These are phyloP conservation scores for Calephelis virginiensis DNA, from an alignment of 1,140 invertebrate genomes.

Conservation along the genomic window DNA sequence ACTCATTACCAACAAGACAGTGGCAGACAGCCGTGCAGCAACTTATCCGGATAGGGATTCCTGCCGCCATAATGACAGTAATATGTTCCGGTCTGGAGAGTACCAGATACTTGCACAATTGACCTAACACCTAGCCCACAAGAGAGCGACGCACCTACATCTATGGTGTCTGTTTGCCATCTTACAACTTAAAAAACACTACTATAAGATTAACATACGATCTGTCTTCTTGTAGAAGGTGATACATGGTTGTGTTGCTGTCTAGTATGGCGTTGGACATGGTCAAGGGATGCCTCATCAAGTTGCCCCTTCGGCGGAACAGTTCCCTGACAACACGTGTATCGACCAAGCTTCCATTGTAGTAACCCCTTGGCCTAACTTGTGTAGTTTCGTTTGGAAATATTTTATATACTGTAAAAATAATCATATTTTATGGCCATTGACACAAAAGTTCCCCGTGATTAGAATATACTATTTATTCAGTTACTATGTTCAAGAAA, in stretches of 20 bases:
- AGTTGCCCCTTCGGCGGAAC: slow-evolving; percentile 44
- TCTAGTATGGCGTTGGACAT: slow-evolving; percentile 64
- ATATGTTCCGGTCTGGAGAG: no score
- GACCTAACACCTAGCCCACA: no score
- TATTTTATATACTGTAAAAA: slow-evolving; percentile 49
- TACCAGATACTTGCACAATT: no score
- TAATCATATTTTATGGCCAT: not conserved
- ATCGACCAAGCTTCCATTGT: slow-evolving; percentile 44
- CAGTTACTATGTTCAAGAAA: no score
- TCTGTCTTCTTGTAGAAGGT: slow-evolving; percentile 55
- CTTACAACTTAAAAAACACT: not conserved
- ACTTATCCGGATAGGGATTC: no score
- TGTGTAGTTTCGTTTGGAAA: slow-evolving; percentile 34
- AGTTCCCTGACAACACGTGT: slow-evolving; percentile 41
- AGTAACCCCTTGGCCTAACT: slow-evolving; percentile 41
- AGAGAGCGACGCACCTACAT: no score
- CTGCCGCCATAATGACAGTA: no score
- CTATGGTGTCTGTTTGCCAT: no score
- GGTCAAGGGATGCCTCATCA: slow-evolving; percentile 49
- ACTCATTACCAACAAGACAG: no score
- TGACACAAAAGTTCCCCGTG: not conserved
- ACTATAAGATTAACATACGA: slow-evolving; percentile 38
- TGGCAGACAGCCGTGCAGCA: no score
- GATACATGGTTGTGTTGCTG: slow-evolving; percentile 52
- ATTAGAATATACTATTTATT: no score